A percentile compares a stretch with the other conserved stretches of the same genome.
Conservation (phyloP, 2,797 vertebrate genomes). For the Tragelaphus oryx region DNA sequence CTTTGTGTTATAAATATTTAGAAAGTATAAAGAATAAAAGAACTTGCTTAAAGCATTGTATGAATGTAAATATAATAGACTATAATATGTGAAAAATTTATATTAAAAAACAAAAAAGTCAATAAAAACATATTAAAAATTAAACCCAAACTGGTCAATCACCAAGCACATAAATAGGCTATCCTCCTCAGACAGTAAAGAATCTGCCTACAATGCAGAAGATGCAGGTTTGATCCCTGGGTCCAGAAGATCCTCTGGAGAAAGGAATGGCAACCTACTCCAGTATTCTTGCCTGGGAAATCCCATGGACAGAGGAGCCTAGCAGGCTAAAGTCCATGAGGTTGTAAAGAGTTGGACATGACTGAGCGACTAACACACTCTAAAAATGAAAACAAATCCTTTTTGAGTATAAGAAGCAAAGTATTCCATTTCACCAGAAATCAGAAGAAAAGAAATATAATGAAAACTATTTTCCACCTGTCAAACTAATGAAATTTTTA, state of each 20-base stretch:
- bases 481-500: background rate
- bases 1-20: constrained; percentile 12
- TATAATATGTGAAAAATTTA: background rate
- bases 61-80: background rate
- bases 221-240: background rate
- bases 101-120: background rate
- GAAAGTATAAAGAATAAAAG: constrained; percentile 30
- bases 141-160: background rate
- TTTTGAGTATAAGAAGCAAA: background rate
- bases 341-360: background rate
- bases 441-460: constrained; percentile 20
- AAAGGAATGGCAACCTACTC: background rate
- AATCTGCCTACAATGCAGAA: background rate
- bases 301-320: background rate
- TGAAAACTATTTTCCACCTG: background rate
- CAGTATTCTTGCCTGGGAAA: background rate
- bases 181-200: background rate
- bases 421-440: background rate
- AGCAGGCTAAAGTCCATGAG: background rate
- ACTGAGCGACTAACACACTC: background rate
- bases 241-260: background rate
- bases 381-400: background rate
- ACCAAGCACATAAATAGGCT: background rate
- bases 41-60: background rate
- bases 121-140: background rate